Base-by-base conservation (phyloP, 1,140 invertebrate genomes). In the Papilio dardanus region DNA sequence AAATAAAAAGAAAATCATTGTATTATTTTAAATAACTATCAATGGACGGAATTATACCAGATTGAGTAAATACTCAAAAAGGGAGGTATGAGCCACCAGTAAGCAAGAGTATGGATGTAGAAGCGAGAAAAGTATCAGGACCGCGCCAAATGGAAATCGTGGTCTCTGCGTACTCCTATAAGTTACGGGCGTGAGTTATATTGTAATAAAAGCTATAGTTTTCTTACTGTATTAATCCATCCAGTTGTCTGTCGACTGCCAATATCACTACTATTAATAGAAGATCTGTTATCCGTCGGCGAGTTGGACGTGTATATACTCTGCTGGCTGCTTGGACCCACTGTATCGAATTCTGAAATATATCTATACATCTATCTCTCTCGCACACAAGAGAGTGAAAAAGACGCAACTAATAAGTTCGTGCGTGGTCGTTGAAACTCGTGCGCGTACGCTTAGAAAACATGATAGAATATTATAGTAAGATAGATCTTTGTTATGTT, bases 211-310 rank as follows among this genome's bases (percentile, higher is more conserved):
- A n/a, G n/a, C n/a, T n/a, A n/a, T 42, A 12, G 12, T 42, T 12
- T 16, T 37, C 2, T 42, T 71, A 98, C 96, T 8, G 97, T 98
- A 82, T 98, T 99, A 58, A 98, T 98, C 97, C 98, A 99, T 19
- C 97, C 97, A 0, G 95, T 94, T 42, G 96, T 94, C 33, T 96
- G 95, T 46, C 95, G 92, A 30, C 93, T 95, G 14, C 92, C 91
- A 24, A 95, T 95, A 31, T 96, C 96, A 37, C 92, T 94, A 33
- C 94, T 94, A 66, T 94, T 95, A 3, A 95, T 92, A 0, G 92
- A 91, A 35, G 88, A 94, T 81, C 87, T 86, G 83, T 87, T 94
- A 88, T 93, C 91, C 0, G 84, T 91, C 78, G 85, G 86, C 33
- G 90, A 86, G 82, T 89, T 88, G 8, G 88, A 92, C 33, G 87